phyloP scores from a whole-genome alignment of 1,140 invertebrate species.

The Sitobion miscanthi region DNA sequence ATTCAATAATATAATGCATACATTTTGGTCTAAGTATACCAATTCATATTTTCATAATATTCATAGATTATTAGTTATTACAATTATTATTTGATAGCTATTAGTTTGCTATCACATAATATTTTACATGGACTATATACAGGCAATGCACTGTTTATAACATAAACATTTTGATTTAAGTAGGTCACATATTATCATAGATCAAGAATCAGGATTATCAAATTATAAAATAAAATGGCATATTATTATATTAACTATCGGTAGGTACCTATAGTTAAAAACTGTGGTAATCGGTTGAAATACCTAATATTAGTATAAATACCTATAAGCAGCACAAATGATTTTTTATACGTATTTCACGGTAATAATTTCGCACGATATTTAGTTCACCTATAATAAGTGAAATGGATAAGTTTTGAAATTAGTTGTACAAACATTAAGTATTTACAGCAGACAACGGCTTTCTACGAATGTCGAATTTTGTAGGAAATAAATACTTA shows the following conservation, averaged over 20 bases:
- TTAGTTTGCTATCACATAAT: no score
- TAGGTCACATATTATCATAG: neutral
- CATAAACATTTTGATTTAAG: neutral
- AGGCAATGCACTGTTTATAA: neutral
- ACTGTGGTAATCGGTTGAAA: neutral
- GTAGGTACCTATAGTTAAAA: neutral
- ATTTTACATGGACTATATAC: neutral
- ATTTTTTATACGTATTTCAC: neutral
- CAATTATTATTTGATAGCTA: neutral
- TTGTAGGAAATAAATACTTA: neutral
- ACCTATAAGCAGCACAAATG: neutral
- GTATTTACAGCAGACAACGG: neutral
- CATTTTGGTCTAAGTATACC: no score
- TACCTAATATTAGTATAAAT: neutral
- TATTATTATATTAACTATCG: neutral
- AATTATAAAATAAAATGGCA: neutral
- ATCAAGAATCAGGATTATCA: neutral
- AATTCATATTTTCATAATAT: no score
- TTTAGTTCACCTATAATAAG: neutral
- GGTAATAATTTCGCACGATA: neutral
- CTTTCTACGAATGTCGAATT: neutral
- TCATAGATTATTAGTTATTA: neutral
- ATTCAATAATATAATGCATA: no score
- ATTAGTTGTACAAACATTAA: neutral
- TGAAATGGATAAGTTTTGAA: neutral